Percentiles rank a stretch among this genome's conserved stretches.
Conservation (phyloP, 2,113 vertebrate species). For the Tenrec ecaudatus region DNA sequence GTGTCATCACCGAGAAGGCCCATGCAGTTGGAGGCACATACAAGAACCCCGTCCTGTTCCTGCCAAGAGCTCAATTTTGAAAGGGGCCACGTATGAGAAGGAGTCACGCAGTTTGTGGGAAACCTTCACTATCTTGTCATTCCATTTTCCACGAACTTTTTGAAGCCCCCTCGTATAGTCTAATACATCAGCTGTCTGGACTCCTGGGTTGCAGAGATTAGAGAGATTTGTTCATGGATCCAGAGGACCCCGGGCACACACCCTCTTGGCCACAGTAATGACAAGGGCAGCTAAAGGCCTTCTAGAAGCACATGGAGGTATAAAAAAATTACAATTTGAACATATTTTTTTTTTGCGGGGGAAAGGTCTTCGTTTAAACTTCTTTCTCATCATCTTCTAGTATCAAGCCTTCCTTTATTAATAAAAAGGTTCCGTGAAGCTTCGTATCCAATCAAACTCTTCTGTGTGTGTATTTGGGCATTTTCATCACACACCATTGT, state of each 20-base stretch:
- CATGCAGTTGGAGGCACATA: background rate
- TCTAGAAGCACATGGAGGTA: background rate
- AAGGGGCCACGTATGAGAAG: background rate
- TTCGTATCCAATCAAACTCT: background rate
- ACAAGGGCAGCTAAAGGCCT: background rate
- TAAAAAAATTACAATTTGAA: background rate
- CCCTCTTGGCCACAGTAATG: background rate
- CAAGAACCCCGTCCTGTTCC: background rate
- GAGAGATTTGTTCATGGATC: background rate
- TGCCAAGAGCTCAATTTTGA: background rate
- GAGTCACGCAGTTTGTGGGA: too few relatives aligned
- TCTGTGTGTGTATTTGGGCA: background rate
- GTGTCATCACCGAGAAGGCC: background rate
- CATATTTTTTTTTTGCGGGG: background rate
- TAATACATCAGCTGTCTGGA: background rate
- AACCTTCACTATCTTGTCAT: too few relatives aligned
- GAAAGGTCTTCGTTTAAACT: background rate
- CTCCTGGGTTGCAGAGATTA: background rate
- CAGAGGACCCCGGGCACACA: background rate
- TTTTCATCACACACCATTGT: background rate
- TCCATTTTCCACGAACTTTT: too few relatives aligned
- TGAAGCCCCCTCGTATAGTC: too few relatives aligned
- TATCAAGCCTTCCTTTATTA: background rate
- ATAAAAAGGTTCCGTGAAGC: background rate
- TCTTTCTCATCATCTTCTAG: conserved; percentile 20